Percentiles rank a stretch among this genome's conserved stretches.
Evolutionary conservation across 2,113 vertebrate genomes (phyloP).

Genomic region (Uria aalge): DNA sequence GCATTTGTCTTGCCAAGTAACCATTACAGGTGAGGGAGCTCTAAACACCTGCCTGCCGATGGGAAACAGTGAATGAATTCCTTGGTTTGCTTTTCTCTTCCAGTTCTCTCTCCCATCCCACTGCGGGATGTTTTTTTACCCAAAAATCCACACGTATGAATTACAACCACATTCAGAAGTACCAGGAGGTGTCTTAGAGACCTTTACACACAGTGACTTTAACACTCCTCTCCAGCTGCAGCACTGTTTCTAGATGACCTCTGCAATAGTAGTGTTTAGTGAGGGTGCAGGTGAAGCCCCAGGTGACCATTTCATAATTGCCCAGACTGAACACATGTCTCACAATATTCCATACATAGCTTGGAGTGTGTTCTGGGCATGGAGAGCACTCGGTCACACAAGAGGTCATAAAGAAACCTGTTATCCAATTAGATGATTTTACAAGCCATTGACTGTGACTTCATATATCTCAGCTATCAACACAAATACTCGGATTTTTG

Average conservation of each 20-base stretch:
- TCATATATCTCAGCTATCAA: not conserved
- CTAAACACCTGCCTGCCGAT: not conserved
- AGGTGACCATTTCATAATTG: not conserved
- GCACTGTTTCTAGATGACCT: not conserved
- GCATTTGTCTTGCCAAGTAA: not conserved
- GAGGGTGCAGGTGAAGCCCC: not conserved
- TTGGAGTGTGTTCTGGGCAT: not conserved
- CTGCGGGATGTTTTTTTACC: not conserved
- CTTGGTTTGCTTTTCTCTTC: not conserved
- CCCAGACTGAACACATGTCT: not conserved
- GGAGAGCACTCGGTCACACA: not conserved
- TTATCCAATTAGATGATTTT: not conserved
- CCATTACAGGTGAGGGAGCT: rapidly evolving
- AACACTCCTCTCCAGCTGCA: not conserved
- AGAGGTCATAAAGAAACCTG: not conserved
- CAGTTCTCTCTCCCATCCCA: not conserved
- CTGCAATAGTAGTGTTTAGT: not conserved
- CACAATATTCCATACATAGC: not conserved
- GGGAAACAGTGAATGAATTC: not conserved
- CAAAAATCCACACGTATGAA: not conserved
- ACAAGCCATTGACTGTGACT: not conserved
- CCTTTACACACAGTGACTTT: not conserved
- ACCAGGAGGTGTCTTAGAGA: not conserved
- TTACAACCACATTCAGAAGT: not conserved
- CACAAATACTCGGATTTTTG: not conserved